phyloP scores from a whole-genome alignment of 2,113 vertebrate species.

The Ammospiza nelsoni region DNA sequence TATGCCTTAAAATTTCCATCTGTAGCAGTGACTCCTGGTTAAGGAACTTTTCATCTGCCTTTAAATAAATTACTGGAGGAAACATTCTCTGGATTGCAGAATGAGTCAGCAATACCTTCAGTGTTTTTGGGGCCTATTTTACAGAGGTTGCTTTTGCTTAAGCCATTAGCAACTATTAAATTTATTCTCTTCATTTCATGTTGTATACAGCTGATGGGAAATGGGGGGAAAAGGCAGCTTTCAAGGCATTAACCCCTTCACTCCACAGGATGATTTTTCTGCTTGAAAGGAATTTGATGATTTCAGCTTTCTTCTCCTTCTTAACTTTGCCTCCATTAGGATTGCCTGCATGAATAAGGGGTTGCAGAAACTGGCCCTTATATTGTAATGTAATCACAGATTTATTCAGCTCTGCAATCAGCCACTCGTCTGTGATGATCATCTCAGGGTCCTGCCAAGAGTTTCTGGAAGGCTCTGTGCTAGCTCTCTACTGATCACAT shows the following conservation, averaged over 20 bases:
- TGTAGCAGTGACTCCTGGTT: not conserved
- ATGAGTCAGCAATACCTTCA: slow-evolving; percentile 51
- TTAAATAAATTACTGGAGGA: slow-evolving; percentile 17
- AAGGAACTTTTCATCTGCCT: not conserved
- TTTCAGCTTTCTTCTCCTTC: slow-evolving; percentile 28
- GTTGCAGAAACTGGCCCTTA: slow-evolving; percentile 35
- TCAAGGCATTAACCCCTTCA: slow-evolving; percentile 64
- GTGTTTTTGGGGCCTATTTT: not conserved
- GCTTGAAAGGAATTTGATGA: slow-evolving; percentile 58
- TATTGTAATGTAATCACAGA: slow-evolving; percentile 66
- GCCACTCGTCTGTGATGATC: slow-evolving; percentile 35
- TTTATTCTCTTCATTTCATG: slow-evolving; percentile 59
- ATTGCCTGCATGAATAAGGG: slow-evolving; percentile 4
- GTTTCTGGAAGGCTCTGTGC: slow-evolving; percentile 36
- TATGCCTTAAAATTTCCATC: not conserved
- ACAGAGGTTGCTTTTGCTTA: slow-evolving; percentile 42
- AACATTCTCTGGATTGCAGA: slow-evolving; percentile 41
- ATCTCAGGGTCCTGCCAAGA: slow-evolving; percentile 47
- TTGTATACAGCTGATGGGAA: slow-evolving; percentile 34
- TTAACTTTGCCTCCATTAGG: slow-evolving; percentile 20
- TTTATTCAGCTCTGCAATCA: slow-evolving; percentile 66
- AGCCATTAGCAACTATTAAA: slow-evolving; percentile 71
- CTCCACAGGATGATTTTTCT: slow-evolving; percentile 16
- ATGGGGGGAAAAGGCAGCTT: not conserved
- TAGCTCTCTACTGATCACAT: not conserved